Base-by-base conservation (phyloP, 2,888 invertebrate genomes). In the Odontocerum albicorne region DNA sequence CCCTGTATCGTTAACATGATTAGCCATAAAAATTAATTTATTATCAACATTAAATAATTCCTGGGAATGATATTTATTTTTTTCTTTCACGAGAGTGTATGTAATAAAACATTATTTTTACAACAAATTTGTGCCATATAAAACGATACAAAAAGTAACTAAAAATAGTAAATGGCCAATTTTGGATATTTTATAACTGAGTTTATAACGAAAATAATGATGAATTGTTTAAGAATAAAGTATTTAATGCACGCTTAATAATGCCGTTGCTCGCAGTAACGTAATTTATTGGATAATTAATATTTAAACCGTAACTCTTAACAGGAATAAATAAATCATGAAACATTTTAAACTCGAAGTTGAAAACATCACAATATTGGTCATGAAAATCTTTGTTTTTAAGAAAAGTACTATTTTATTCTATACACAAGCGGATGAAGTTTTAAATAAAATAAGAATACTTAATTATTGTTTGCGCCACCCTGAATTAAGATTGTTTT, bases 171-270 rank as follows among this genome's bases (percentile, higher is more conserved):
- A n/a, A n/a, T n/a, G n/a, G n/a, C n/a, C n/a, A 27, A 27, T 27
- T 7, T 27, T 27, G 8, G 27, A 27, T 7, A 27, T 8, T 27
- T 27, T 27, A 27, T 27, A 27, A 27, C 6, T 27, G 27, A 33
- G 33, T 33, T 45, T 47, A 20, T 21, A 36, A 46, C 46, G 36
- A 47, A 47, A 47, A 36, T 47, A 47, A 47, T 47, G 47, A 47
- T 47, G 36, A 13, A 47, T 36, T 47, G 38, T 47, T 47, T 47
- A 10, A 36, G 17, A 20, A 40, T 32, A 31, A 52, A 38, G 31
- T 45, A 42, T 39, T 52, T 52, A 38, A 52, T 27, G 44, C 38
- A 31, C 38, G 19, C 20, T 52, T 45, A 45, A 52, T 45, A 45
- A 38, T 31, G 27, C 38, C 32, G 12, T 12, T 31, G 20, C 15